Evolutionary conservation across 2,888 invertebrate genomes (phyloP), one percentile per base, ranked within the genome.

Genomic region (Aelia acuminata): DNA sequence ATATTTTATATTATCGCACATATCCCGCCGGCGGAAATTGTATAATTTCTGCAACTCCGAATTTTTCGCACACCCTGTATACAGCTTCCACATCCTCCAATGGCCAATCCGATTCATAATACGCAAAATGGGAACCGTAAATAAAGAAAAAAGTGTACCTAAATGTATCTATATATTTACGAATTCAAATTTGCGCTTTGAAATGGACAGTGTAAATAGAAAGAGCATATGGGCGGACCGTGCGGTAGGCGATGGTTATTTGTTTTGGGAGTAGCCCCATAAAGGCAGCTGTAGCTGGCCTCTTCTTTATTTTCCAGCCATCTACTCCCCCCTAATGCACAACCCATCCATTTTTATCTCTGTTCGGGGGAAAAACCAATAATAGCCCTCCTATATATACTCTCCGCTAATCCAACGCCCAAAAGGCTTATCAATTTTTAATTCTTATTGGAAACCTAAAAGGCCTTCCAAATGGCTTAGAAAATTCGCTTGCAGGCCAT

Each of bases 271-370:
- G 31, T 3, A 39, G 11, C n/a, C n/a, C 39, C 43, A 43, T 80
- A 80, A 80, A 39, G 80, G 43, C n/a, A 39, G 80, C 80, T 43
- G 80, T 80, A 80, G 80, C 22, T 43, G 7, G 75, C 75, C 70
- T 75, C 35, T 75, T 75, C 75, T 75, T 75, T 75, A 75, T 75
- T 75, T 75, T 20, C 35, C 75, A n/a, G 43, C 39, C 80, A 80
- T 80, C 80, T 43, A 80, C 43, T n/a, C 80, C 80, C 80, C n/a
- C 4, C 80, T 80, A 80, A 80, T 80, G 80, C 80, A 80, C 80
- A 43, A 3, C 43, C 43, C 80, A 80, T 80, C 80, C 80, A 43
- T 80, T 80, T 80, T 80, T 47, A 80, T 80, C 20, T 3, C 80
- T 39, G 5, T 43, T 43, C 11, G 43, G 22, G 80, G 4, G n/a